A percentile compares a stretch with the other conserved stretches of the same genome.
Evolutionary conservation across 1,140 invertebrate genomes (phyloP).

Genomic region (Panagrolaimus sp.): DNA sequence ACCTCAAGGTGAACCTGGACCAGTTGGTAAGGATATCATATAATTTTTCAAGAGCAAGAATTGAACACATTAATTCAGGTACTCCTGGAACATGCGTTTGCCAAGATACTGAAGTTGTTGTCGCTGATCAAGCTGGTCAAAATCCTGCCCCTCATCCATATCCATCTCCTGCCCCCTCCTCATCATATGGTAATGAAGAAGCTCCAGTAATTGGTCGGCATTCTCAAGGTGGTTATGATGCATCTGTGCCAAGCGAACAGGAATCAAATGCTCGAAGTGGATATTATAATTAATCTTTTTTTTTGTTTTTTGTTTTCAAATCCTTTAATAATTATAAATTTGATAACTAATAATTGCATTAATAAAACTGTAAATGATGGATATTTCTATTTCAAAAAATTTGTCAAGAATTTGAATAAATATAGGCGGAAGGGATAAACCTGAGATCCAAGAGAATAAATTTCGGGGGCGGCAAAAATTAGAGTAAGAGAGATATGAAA

Average conservation of each 20-base stretch:
- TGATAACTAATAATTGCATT: too few species aligned
- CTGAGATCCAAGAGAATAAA: too few species aligned
- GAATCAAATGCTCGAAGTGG: background rate
- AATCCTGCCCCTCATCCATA: slow-evolving; percentile 37
- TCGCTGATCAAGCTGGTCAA: slow-evolving; percentile 42
- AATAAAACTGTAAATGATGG: too few species aligned
- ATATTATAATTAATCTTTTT: background rate
- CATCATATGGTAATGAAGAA: background rate
- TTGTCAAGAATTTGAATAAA: too few species aligned
- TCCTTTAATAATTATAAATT: too few species aligned
- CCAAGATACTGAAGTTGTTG: slow-evolving; percentile 57
- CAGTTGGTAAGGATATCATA: slow-evolving; percentile 32
- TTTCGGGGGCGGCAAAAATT: too few species aligned
- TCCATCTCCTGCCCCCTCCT: background rate
- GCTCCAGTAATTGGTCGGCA: background rate
- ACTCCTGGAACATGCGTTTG: slow-evolving; percentile 58
- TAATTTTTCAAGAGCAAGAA: background rate
- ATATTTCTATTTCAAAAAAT: too few species aligned
- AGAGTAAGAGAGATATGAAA: too few species aligned
- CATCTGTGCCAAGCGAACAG: background rate
- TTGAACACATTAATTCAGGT: slow-evolving; percentile 12
- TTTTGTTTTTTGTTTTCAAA: too few species aligned
- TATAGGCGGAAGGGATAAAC: too few species aligned
- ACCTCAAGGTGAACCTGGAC: slow-evolving; percentile 49
- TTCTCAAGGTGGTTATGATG: slow-evolving; percentile 3